Conservation (phyloP, 2,797 vertebrate genomes). For the Hippocampus kuda region DNA sequence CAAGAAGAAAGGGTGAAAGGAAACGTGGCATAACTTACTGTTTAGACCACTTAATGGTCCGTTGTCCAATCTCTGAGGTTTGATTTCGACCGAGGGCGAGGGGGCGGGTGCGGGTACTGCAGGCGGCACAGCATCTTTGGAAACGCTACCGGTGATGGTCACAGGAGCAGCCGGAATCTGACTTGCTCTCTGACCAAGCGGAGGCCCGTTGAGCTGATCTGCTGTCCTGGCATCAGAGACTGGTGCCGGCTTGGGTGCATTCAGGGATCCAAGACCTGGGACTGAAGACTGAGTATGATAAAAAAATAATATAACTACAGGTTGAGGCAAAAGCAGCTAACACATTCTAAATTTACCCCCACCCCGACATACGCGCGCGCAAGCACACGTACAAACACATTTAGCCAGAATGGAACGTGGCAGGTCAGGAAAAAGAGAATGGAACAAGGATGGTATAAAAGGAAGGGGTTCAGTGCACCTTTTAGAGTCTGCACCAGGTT, state of each 20-base stretch:
- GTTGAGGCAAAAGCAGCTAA: not conserved
- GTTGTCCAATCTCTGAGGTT: conserved; percentile 66
- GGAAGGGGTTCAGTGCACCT: no score
- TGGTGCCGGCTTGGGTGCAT: conserved; percentile 68
- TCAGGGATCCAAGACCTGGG: conserved; percentile 77
- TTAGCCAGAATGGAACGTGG: not conserved
- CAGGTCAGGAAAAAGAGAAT: no score
- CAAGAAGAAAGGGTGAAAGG: no score
- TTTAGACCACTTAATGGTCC: conserved; percentile 45
- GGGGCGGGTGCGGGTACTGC: conserved; percentile 35
- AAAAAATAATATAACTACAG: not conserved
- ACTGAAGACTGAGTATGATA: conserved; percentile 68
- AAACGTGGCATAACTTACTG: conserved; percentile 44
- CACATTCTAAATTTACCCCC: not conserved
- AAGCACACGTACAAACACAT: no score
- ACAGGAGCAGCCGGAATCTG: conserved; percentile 45
- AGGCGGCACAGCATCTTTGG: conserved; percentile 53
- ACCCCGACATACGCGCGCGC: no score
- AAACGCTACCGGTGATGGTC: conserved; percentile 37
- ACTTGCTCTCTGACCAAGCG: conserved; percentile 68
- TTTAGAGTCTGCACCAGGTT: no score
- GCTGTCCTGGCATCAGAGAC: conserved; percentile 71
- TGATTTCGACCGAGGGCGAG: conserved; percentile 71
- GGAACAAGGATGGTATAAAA: no score
- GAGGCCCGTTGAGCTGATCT: conserved; percentile 75